phyloP scores from a whole-genome alignment of 2,113 vertebrate species.

The Triplophysa tibetana region DNA sequence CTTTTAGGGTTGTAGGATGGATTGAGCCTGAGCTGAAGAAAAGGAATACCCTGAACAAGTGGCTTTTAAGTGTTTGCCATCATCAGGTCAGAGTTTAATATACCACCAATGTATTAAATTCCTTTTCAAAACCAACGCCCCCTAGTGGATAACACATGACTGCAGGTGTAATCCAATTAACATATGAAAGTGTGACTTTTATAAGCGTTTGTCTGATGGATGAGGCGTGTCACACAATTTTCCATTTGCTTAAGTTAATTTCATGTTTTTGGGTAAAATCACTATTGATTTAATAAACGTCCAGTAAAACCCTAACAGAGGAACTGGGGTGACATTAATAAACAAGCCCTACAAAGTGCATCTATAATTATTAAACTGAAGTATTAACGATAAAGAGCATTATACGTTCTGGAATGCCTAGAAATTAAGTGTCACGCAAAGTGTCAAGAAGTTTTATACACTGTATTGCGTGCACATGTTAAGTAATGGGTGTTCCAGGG shows the following conservation, averaged over 20 bases:
- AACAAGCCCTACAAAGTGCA: background rate
- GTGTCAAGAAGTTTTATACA: background rate
- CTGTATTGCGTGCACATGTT: too few species aligned
- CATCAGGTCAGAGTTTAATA: background rate
- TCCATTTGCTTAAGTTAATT: background rate
- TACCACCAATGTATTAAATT: background rate
- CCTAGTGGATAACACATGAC: slow-evolving; percentile 24
- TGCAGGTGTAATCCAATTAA: background rate
- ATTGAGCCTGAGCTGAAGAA: too few species aligned
- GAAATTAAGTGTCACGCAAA: background rate
- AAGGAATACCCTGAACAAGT: too few species aligned
- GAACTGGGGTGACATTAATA: background rate
- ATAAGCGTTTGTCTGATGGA: too few species aligned
- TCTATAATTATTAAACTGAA: background rate
- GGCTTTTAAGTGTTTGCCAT: background rate
- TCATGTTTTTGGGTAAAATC: background rate
- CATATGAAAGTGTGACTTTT: background rate
- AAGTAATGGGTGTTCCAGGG: background rate
- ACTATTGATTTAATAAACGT: too few species aligned
- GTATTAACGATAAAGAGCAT: background rate
- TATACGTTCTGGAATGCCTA: background rate
- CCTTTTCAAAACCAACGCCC: background rate
- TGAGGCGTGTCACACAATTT: background rate
- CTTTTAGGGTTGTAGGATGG: background rate
- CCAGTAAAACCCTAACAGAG: background rate